A percentile compares a stretch with the other conserved stretches of the same genome.
Conservation (phyloP, 2,113 vertebrate species). For the Shinisaurus crocodilurus region DNA sequence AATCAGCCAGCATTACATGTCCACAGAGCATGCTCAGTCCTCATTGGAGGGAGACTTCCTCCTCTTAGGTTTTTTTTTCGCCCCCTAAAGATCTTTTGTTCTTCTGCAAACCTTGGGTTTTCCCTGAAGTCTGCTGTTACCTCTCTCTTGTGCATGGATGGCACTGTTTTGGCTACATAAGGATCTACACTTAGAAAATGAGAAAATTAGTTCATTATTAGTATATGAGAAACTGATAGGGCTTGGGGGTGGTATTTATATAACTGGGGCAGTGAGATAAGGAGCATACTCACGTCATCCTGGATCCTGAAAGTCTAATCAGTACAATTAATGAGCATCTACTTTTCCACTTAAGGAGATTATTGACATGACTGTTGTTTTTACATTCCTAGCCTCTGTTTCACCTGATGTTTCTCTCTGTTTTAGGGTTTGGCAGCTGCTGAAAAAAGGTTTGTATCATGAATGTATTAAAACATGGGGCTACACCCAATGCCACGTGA, state of each 20-base stretch:
- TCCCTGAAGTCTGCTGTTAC: no score
- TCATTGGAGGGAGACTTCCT: neutral
- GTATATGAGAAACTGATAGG: neutral
- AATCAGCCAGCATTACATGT: neutral
- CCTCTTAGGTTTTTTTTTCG: no score
- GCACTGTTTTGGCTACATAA: no score
- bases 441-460: conserved; percentile 67
- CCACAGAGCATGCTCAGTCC: no score
- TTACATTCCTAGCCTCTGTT: conserved; percentile 34
- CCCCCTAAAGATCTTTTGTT: neutral
- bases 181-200: neutral
- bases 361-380: conserved; percentile 40
- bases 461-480: conserved; percentile 63
- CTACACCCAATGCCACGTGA: neutral
- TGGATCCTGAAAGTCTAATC: neutral
- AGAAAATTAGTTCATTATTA: neutral
- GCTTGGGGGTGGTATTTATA: neutral
- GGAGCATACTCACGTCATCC: neutral
- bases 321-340: fast-evolving
- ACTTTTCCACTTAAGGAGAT: conserved; percentile 33
- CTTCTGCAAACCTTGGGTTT: no score
- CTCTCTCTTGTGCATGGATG: no score
- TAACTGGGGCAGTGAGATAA: neutral
- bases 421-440: conserved; percentile 55
- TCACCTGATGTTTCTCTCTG: conserved; percentile 59